Conservation (phyloP, 2,888 invertebrate genomes). For the Microchrysa polita region DNA sequence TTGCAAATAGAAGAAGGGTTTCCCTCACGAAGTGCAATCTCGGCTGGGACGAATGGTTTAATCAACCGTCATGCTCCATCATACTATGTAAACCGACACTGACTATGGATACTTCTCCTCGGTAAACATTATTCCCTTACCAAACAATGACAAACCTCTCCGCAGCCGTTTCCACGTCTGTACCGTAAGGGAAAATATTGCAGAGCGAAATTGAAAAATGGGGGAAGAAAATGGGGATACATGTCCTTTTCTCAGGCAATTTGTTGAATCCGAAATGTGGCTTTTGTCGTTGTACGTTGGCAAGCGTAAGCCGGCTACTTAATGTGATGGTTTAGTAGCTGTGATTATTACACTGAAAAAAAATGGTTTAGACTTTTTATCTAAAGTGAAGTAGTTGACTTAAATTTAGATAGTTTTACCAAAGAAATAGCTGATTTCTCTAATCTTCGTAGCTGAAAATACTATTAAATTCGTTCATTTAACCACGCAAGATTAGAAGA, state of each 20-base stretch:
- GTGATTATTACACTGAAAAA: no score
- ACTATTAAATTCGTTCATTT: no score
- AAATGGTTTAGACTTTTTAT: no score
- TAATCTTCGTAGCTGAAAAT: no score
- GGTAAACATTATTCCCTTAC: no score
- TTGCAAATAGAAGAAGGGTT: constrained; percentile 38
- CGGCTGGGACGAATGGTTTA: constrained; percentile 45
- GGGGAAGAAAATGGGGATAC: constrained; percentile 35
- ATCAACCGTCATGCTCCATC: constrained; percentile 47
- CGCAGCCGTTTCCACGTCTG: not conserved
- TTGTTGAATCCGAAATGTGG: constrained; percentile 6
- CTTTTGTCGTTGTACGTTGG: constrained; percentile 3
- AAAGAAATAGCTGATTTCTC: no score
- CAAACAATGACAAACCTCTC: no score
- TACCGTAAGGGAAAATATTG: constrained; percentile 27
- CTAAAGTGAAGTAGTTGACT: no score
- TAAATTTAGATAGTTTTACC: no score
- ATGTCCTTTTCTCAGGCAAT: constrained; percentile 31
- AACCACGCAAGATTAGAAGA: no score
- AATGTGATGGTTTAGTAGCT: constrained; percentile 39
- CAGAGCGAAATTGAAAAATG: not conserved
- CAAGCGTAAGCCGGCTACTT: constrained; percentile 13
- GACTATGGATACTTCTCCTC: no score
- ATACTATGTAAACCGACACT: no score
- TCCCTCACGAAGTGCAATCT: not conserved